Base-by-base conservation (phyloP, 1,140 invertebrate genomes). In the Neoseiulus cucumeris region DNA sequence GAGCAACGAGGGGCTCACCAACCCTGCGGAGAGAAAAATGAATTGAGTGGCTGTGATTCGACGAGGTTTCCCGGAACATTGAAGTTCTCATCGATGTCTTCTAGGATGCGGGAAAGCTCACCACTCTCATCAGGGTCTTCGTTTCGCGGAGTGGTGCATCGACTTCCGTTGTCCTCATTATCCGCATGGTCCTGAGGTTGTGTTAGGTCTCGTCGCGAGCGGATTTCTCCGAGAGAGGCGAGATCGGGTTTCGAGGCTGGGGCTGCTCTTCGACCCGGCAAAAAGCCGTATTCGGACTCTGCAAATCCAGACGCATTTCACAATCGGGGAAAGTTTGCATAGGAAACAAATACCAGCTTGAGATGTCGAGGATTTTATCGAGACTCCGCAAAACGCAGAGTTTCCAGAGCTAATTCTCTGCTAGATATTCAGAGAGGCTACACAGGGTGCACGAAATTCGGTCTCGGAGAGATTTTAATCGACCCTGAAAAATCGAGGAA, bases 241-340 rank as follows among this genome's bases (percentile, higher is more conserved):
- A 25, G 12, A 2, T 59, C 51, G 14, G 51, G 25, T 25, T 17
- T 33, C 22, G 25, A 12, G 2, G 14, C 22, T 2, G 25, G 22
- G 14, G n/a, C 22, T 0, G 51, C 14, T 14, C 25, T 12, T 25
- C 51, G 17, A 17, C 51, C 51, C 2, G 51, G 51, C 51, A 59
- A 20, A 20, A 59, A 59, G 17, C 51, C 51, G 9, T 59, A 59
- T 25, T 59, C 51, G 25, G 51, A 59, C 22, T 59, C 51, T 59
- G 33, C 17, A 59, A 59, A 39, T 6, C 4, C 33, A 39, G 33
- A 39, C 4, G 33, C 9, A n/a, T n/a, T n/a, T n/a, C n/a, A n/a
- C 33, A 39, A 39, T 39, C 33, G 9, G 33, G 4, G n/a, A n/a
- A n/a, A n/a, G n/a, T n/a, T n/a, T n/a, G n/a, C n/a, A n/a, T n/a